Conservation (phyloP, 2,888 invertebrate species). For the Chrysomela aeneicollis region DNA sequence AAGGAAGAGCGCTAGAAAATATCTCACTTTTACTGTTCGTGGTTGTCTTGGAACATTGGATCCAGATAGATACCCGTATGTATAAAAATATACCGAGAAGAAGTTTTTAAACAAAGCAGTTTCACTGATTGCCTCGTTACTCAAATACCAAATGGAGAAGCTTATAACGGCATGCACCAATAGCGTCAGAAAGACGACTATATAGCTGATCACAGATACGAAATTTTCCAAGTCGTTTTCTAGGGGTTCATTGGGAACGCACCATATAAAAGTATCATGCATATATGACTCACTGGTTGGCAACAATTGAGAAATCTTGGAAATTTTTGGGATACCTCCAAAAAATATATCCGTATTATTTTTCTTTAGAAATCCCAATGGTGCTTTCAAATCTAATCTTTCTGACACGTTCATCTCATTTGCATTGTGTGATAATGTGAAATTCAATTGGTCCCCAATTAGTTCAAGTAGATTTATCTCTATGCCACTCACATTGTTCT, state of each 20-base stretch:
- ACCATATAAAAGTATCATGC: constrained; percentile 26
- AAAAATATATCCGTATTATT: constrained; percentile 26
- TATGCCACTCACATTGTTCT: constrained; percentile 2
- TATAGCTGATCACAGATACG: constrained; percentile 10
- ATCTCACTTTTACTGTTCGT: constrained; percentile 21
- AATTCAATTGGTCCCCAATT: constrained; percentile 8
- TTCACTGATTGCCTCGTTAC: constrained; percentile 16
- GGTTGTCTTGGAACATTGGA: constrained; percentile 16
- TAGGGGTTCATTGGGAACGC: constrained; percentile 24
- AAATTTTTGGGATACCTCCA: constrained; percentile 29
- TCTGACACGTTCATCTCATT: background rate
- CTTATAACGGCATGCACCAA: constrained; percentile 12
- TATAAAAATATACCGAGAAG: background rate
- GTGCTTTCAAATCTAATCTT: background rate
- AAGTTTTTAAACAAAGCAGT: constrained; percentile 21
- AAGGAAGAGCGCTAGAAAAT: constrained; percentile 21
- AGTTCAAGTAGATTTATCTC: constrained; percentile 20
- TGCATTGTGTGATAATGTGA: background rate
- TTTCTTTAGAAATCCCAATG: constrained; percentile 16
- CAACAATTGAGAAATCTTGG: background rate
- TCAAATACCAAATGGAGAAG: constrained; percentile 18
- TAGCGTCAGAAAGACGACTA: background rate
- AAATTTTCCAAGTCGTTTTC: constrained; percentile 23
- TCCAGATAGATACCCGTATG: constrained; percentile 10
- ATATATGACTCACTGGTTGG: constrained; percentile 22